A percentile compares a stretch with the other conserved stretches of the same genome.
Evolutionary conservation across 2,113 vertebrate species (phyloP).

Genomic region (Sturnira hondurensis): DNA sequence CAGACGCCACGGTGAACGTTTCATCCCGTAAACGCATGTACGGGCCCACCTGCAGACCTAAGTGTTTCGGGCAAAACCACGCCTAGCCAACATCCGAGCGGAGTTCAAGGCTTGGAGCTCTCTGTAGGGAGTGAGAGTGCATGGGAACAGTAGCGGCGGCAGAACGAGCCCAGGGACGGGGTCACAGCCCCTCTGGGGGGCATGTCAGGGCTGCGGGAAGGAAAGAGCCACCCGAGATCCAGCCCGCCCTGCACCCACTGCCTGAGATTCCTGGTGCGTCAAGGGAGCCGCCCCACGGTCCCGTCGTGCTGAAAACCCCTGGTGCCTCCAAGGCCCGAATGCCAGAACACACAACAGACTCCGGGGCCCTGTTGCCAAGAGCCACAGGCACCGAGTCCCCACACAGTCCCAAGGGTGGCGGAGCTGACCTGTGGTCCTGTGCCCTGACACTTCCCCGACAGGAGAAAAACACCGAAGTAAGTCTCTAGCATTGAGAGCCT

Average conservation of each 20-base stretch:
- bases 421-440: accelerated
- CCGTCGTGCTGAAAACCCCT: accelerated
- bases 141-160: accelerated
- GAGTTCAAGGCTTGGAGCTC: neutral
- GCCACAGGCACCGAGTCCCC: accelerated
- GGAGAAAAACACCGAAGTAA: neutral
- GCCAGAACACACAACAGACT: accelerated
- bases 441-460: accelerated
- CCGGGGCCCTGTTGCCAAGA: neutral
- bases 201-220: accelerated
- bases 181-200: too few relatives aligned
- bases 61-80: neutral
- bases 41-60: neutral
- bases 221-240: accelerated
- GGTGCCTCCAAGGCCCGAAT: neutral
- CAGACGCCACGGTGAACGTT: accelerated
- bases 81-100: neutral
- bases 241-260: accelerated
- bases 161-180: accelerated
- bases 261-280: accelerated
- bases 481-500: neutral
- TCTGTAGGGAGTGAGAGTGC: neutral
- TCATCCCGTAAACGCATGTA: neutral
- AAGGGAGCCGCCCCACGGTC: accelerated
- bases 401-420: neutral